phyloP scores from a whole-genome alignment of 1,140 invertebrate species.

The Rhysida immarginata region DNA sequence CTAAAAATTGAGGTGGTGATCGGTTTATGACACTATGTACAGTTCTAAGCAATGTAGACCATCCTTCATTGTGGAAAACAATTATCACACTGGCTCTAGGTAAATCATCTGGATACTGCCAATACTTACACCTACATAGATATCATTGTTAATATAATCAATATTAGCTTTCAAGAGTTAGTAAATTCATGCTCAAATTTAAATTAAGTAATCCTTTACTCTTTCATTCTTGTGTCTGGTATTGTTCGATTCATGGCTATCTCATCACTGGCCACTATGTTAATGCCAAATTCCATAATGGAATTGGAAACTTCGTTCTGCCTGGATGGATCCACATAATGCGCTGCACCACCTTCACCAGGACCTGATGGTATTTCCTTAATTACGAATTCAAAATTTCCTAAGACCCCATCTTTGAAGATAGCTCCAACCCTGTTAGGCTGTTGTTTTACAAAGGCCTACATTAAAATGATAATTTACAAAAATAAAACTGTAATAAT shows the following conservation, averaged over 20 bases:
- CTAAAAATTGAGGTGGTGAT: slow-evolving; percentile 71
- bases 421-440: slow-evolving; percentile 20
- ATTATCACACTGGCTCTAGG: slow-evolving; percentile 89
- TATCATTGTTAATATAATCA: too few species aligned
- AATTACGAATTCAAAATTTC: slow-evolving; percentile 39
- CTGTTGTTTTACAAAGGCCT: too few species aligned
- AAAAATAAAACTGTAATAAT: too few species aligned
- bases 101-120: slow-evolving; percentile 81
- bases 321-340: slow-evolving; percentile 50
- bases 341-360: slow-evolving; percentile 65
- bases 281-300: slow-evolving; percentile 86
- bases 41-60: slow-evolving; percentile 85
- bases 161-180: too few species aligned
- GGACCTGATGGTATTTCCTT: slow-evolving; percentile 47
- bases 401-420: slow-evolving; percentile 27
- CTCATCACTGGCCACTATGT: slow-evolving; percentile 90
- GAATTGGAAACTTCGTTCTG: slow-evolving; percentile 59
- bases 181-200: too few species aligned
- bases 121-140: slow-evolving; percentile 87
- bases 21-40: slow-evolving; percentile 90
- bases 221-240: slow-evolving; percentile 67
- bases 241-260: slow-evolving; percentile 67
- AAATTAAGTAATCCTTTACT: slow-evolving; percentile 37
- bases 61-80: slow-evolving; percentile 98
- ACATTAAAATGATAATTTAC: too few species aligned